Conservation (phyloP, 1,140 invertebrate genomes). For the Nasonia longicornis region DNA sequence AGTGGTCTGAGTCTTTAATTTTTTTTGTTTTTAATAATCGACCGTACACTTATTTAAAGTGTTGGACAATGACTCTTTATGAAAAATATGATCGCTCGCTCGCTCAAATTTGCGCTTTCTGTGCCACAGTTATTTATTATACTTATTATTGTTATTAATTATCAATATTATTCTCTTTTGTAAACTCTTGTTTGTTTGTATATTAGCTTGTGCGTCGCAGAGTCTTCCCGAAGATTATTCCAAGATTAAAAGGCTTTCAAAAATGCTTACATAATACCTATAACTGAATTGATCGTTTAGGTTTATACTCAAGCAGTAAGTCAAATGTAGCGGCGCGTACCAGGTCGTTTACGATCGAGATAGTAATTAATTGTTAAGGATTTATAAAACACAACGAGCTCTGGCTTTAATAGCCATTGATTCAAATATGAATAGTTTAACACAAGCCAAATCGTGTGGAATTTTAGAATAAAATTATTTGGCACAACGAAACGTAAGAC, state of each 20-base stretch:
- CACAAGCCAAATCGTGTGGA: background rate
- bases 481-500: conserved; percentile 18
- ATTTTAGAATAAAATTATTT: background rate
- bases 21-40: conserved; percentile 23
- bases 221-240: conserved; percentile 11
- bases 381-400: background rate
- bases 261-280: background rate
- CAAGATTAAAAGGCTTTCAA: conserved; percentile 27
- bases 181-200: conserved; percentile 25
- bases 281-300: background rate
- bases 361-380: background rate
- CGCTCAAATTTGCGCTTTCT: conserved; percentile 12
- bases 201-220: background rate
- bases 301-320: too few species aligned
- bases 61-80: conserved; percentile 38
- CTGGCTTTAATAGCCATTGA: background rate
- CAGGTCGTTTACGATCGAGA: background rate
- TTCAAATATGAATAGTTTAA: background rate
- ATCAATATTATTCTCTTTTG: conserved; percentile 16
- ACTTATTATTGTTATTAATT: conserved; percentile 21
- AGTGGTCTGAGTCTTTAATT: conserved; percentile 38
- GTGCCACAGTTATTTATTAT: conserved; percentile 21
- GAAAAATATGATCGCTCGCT: conserved; percentile 48
- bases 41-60: conserved; percentile 14
- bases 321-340: too few species aligned